Base-by-base conservation (phyloP, 1,140 invertebrate species). In the Colletes gigas region DNA sequence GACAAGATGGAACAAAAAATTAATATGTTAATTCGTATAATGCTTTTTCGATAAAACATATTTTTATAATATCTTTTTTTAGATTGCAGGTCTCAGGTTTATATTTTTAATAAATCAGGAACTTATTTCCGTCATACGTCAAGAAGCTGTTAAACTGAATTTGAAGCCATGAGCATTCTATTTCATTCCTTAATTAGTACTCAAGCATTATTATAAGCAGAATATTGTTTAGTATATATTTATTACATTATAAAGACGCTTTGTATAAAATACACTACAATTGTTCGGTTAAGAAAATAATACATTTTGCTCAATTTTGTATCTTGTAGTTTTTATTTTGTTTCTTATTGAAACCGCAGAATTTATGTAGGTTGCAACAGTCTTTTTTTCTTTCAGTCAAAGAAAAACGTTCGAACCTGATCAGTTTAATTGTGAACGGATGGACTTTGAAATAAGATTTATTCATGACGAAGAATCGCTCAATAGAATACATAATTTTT, bases 51-150 rank as follows among this genome's bases (percentile, higher is more conserved):
- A 44, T 12, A 14, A 44, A 1, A n/a, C 3, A 41, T 30, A 70
- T 44, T 60, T 71, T 78, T 8, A 39, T 30, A 60, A 67, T 66
- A 52, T 81, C 80, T 89, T 88, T 59, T 94, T 94, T 86, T 93
- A 97, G 96, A 97, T 99, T 88, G 96, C 97, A 39, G 97, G 97
- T 79, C 93, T 99, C 44, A 95, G 97, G 81, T 98, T 99, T 93
- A 97, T 98, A 83, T 99, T 99, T 92, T 95, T 98, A 60, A 96
- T 99, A 70, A 99, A 99, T 93, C 97, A 98, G 92, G 98, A 99
- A 86, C 93, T 98, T 21, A 97, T 98, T 81, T 97, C 96, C 89
- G 96, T 96, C 39, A 97, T 98, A 84, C 94, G 97, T 67, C 96
- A 97, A 91, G 97, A 98, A 93, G 96, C 96, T 78, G 95, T 96